phyloP scores from a whole-genome alignment of 2,113 vertebrate genomes.

The Nyctereutes procyonoides region DNA sequence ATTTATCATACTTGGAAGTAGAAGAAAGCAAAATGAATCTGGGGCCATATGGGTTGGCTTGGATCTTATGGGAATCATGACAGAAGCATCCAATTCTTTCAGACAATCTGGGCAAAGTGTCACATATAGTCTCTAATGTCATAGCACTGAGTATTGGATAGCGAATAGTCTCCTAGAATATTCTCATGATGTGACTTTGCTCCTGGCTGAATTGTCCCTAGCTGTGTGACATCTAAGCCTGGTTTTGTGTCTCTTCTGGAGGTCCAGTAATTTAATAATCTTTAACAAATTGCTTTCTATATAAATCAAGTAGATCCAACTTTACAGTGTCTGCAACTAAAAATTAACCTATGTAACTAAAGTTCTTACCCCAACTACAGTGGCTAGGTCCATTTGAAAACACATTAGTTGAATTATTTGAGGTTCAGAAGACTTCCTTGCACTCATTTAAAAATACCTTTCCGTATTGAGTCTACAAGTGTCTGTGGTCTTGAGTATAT shows the following conservation, averaged over 20 bases:
- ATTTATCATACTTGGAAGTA: background rate
- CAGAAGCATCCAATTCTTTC: background rate
- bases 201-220: background rate
- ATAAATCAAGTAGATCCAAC: conserved; percentile 3
- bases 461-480: conserved; percentile 36
- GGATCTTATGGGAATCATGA: background rate
- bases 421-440: background rate
- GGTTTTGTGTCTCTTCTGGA: background rate
- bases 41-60: background rate
- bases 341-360: background rate
- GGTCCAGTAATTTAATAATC: background rate
- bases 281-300: background rate
- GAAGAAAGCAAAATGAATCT: background rate
- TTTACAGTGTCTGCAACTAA: background rate
- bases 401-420: background rate
- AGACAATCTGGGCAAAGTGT: background rate
- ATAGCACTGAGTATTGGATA: background rate
- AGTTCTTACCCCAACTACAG: background rate
- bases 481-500: background rate
- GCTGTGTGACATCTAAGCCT: background rate
- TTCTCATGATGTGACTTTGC: background rate
- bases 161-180: background rate
- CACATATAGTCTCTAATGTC: background rate
- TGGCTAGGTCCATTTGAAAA: background rate
- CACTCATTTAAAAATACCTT: background rate